These are phyloP conservation scores for Cyprinus carpio DNA, from an alignment of 2,113 vertebrate genomes.

Conservation along the genomic window DNA sequence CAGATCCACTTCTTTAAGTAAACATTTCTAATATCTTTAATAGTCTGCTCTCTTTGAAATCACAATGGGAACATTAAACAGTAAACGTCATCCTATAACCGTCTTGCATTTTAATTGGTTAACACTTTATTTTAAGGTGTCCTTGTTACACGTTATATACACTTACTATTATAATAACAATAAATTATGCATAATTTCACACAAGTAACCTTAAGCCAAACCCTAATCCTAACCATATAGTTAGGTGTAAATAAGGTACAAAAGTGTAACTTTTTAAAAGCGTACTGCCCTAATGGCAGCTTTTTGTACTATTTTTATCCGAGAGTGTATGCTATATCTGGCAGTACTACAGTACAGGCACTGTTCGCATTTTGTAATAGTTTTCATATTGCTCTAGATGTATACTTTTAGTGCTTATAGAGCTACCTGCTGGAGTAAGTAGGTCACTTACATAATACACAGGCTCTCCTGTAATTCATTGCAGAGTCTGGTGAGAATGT, in stretches of 20 bases:
- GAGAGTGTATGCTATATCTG: background rate
- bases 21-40: too few species aligned
- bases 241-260: background rate
- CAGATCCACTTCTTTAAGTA: too few species aligned
- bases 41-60: too few species aligned
- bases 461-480: background rate
- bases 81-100: too few species aligned
- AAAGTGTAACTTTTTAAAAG: background rate
- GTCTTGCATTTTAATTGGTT: background rate
- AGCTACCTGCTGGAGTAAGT: background rate
- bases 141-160: too few species aligned
- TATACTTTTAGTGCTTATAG: background rate
- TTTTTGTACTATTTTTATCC: too few species aligned
- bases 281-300: background rate
- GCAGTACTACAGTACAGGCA: background rate
- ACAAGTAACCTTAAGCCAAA: too few species aligned
- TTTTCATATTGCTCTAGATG: background rate
- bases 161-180: too few species aligned
- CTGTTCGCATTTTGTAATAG: background rate
- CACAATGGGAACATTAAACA: background rate
- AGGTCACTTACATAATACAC: conserved; percentile 9
- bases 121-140: too few species aligned
- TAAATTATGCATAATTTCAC: too few species aligned
- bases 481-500: background rate
- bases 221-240: too few species aligned